Percentiles rank a stretch among this genome's conserved stretches.
Conservation (phyloP, 2,797 vertebrate genomes). For the Tamandua tetradactyla region DNA sequence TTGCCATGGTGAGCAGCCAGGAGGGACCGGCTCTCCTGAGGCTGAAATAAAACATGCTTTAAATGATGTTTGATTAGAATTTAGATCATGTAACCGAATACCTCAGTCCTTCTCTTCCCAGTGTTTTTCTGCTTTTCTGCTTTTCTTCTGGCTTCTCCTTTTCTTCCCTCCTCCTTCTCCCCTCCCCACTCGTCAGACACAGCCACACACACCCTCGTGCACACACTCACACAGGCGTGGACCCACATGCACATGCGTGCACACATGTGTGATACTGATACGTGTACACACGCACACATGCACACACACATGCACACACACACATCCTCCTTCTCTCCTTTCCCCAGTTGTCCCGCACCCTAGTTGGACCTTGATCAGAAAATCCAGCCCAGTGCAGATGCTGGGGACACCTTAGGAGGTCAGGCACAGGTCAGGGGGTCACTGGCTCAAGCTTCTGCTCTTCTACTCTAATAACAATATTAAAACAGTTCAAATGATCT, state of each 20-base stretch:
- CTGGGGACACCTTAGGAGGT: background rate
- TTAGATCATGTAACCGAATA: conserved; percentile 97
- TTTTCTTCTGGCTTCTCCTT: conserved; percentile 49
- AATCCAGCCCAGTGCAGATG: conserved; percentile 31
- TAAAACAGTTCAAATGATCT: background rate
- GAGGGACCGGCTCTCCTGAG: conserved; percentile 95
- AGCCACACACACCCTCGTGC: background rate
- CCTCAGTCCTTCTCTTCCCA: conserved; percentile 85
- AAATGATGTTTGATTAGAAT: conserved; percentile 99
- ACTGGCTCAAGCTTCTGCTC: background rate
- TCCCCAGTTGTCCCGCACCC: background rate
- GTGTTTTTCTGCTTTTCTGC: conserved; percentile 65
- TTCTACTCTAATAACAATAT: background rate
- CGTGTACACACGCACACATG: background rate
- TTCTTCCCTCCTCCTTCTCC: conserved; percentile 27
- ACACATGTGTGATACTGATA: too few species aligned
- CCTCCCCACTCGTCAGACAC: background rate
- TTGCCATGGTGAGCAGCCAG: conserved; percentile 97
- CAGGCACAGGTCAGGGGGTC: background rate
- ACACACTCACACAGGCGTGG: background rate
- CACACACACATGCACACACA: fast-evolving
- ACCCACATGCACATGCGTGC: background rate
- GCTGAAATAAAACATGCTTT: conserved; percentile 99
- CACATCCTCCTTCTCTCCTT: background rate
- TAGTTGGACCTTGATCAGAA: background rate